Evolutionary conservation across 2,797 vertebrate species (phyloP).

Genomic region (Pangasius macronema): DNA sequence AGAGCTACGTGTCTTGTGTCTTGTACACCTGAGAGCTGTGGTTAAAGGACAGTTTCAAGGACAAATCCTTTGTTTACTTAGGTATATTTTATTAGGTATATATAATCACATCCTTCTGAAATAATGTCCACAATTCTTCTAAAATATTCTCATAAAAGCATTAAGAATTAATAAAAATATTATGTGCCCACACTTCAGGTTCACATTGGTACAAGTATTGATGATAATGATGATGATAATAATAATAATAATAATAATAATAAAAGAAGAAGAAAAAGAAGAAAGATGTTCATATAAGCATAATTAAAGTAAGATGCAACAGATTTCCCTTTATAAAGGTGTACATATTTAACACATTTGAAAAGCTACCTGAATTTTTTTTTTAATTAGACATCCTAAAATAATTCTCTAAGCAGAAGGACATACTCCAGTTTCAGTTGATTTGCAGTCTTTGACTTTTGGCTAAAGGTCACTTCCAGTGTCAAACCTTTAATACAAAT

Average conservation of each 20-base stretch:
- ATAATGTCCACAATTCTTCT: background rate
- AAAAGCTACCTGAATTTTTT: background rate
- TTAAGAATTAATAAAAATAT: background rate
- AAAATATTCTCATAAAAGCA: background rate
- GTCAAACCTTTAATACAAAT: background rate
- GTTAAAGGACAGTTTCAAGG: slow-evolving; percentile 3
- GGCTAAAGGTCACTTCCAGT: background rate
- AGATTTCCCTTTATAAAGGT: background rate
- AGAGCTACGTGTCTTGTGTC: background rate
- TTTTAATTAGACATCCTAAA: background rate
- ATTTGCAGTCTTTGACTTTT: background rate
- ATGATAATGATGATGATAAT: background rate
- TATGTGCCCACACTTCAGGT: background rate
- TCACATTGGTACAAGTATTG: background rate
- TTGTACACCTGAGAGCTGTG: background rate
- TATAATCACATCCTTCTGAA: background rate
- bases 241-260: background rate
- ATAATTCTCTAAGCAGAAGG: background rate
- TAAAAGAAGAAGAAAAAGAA: background rate
- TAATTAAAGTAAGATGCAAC: background rate
- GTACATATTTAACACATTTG: background rate
- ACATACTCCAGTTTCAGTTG: background rate
- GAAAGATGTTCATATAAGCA: background rate
- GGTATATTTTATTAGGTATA: background rate
- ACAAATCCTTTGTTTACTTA: background rate